phyloP scores from a whole-genome alignment of 1,140 invertebrate genomes.

The Diuraphis noxia region DNA sequence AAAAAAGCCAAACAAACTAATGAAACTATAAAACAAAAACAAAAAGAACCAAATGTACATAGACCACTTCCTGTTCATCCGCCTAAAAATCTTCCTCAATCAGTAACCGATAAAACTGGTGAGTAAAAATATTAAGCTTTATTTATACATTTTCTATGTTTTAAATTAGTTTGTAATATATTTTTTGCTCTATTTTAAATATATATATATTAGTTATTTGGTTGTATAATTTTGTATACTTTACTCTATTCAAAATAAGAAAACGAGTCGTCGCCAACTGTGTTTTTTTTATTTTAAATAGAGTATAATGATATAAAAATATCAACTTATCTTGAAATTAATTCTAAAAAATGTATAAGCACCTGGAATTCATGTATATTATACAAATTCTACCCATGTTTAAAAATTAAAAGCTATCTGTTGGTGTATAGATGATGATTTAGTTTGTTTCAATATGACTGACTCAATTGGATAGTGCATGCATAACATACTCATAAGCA shows the following conservation, averaged over 20 bases:
- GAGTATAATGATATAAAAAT: too few species aligned
- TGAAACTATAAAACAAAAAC: constrained; percentile 30
- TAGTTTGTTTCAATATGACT: not conserved
- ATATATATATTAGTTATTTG: too few species aligned
- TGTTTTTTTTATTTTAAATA: too few species aligned
- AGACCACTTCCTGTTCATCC: not conserved
- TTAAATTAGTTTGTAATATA: too few species aligned
- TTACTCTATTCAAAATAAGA: too few species aligned
- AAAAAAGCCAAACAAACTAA: constrained; percentile 64
- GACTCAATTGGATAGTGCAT: not conserved
- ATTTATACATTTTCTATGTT: not conserved
- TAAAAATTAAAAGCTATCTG: not conserved
- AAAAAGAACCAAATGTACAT: constrained; percentile 35
- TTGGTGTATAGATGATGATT: not conserved
- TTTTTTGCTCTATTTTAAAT: too few species aligned
- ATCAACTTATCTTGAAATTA: too few species aligned
- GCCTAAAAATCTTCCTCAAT: not conserved
- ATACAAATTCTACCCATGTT: not conserved
- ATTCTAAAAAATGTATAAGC: too few species aligned
- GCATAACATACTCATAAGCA: not conserved
- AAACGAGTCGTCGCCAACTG: too few species aligned
- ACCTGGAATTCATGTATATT: too few species aligned
- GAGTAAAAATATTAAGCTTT: not conserved
- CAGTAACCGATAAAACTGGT: constrained; percentile 31
- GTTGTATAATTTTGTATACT: too few species aligned